Evolutionary conservation across 2,888 invertebrate genomes (phyloP).

Genomic region (Emmelina monodactyla): DNA sequence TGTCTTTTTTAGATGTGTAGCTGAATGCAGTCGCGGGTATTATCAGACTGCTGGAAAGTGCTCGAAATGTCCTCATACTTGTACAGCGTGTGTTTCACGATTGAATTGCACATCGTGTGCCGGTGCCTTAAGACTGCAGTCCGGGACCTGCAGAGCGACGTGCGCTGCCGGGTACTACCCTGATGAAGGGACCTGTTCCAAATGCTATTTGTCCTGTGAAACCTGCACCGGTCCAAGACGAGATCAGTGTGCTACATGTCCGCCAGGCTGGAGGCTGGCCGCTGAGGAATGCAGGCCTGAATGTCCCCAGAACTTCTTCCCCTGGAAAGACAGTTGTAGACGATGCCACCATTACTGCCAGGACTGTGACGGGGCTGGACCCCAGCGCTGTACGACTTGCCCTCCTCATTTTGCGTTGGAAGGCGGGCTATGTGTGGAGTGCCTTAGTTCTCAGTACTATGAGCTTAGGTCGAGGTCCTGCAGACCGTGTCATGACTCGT

Average conservation of each 20-base stretch:
- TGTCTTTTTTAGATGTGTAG: conserved; percentile 69
- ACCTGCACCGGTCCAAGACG: conserved; percentile 85
- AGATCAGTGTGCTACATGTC: conserved; percentile 86
- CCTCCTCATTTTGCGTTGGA: conserved; percentile 75
- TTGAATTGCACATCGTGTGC: conserved; percentile 83
- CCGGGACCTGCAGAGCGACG: conserved; percentile 81
- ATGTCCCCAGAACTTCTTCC: conserved; percentile 85
- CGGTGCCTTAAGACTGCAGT: conserved; percentile 79
- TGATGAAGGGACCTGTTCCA: conserved; percentile 82
- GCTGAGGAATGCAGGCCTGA: conserved; percentile 85
- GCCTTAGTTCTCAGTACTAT: conserved; percentile 77
- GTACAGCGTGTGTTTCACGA: conserved; percentile 78
- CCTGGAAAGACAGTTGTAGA: conserved; percentile 82
- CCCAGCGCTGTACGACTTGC: conserved; percentile 76
- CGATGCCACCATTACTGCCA: conserved; percentile 90
- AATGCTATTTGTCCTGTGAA: conserved; percentile 84
- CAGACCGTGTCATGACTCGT: conserved; percentile 74
- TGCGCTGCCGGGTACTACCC: conserved; percentile 86
- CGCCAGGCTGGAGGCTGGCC: conserved; percentile 79
- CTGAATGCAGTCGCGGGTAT: conserved; percentile 79
- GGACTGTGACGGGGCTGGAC: conserved; percentile 84
- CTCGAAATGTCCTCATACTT: conserved; percentile 80
- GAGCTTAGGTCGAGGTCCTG: conserved; percentile 74
- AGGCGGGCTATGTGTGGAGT: conserved; percentile 76
- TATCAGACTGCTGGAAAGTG: conserved; percentile 79